Evolutionary conservation across 2,888 invertebrate genomes (phyloP), one percentile per base, ranked within the genome.

Genomic region (Ornithoptera priamus): DNA sequence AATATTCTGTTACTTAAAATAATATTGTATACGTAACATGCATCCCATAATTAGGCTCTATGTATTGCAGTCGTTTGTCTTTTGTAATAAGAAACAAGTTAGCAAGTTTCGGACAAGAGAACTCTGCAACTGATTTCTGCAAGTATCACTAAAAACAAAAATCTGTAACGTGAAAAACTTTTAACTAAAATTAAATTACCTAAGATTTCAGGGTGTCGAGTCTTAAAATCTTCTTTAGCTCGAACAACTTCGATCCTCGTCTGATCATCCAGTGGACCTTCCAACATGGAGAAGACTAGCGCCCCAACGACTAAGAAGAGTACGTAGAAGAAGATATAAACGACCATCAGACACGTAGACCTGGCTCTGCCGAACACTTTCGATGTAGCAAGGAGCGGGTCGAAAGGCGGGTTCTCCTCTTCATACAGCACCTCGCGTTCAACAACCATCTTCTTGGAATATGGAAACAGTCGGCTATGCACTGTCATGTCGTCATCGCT

Each of bases 241-340:
- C 88, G 83, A 50, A 93, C 87, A 22, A 95, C 84, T 57, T 91
- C 88, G 46, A 90, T 78, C 59, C 93, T 88, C 50, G 94, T 87
- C 60, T 93, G 88, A 67, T 93, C 87, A 80, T 96, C 96, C 71
- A 92, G 76, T 0, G 95, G 95, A 0, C 93, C 89, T 84, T 97
- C 97, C 72, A 96, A 83, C 18, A 93, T 88, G 56, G 94, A 93
- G 83, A 96, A 96, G 65, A 95, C 93, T 71, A 94, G 76, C 0
- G 95, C 95, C 0, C 96, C 96, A 68, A 94, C 87, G 24, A 94
- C 87, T 79, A 96, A 84, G 83, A 95, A 96, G 60, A 92, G 82
- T 7, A 93, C 73, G 81, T 95, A 96, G 76, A 95, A 93, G 6
- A 94, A 66, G 5, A 94, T 78, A 78, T 93, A 95, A 30, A 93